Base-by-base conservation (phyloP, 2,797 vertebrate species). In the Sitta carolinensis region DNA sequence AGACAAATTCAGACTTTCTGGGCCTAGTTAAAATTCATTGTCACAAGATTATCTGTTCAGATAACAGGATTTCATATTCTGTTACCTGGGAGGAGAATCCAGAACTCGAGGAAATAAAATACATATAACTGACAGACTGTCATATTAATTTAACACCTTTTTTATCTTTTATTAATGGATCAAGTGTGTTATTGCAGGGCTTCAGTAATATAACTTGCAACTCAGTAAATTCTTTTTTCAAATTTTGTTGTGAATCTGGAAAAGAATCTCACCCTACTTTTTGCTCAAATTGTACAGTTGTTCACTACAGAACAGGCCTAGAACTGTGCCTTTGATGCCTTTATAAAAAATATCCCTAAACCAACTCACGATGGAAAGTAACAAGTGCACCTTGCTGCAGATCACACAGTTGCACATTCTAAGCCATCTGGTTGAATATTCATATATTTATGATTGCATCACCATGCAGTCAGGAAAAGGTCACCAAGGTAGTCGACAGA, bases 191-290 rank as follows among this genome's bases (percentile, higher is more conserved):
- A 58, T 23, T 91, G 12, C 15, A 68, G 15, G 11, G 11, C 5
- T 68, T 16, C 30, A 78, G 47, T 38, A 76, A 30, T 23, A 32
- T 32, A 69, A 51, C 20, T 36, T 45, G 13, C 8, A 87, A 52
- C 5, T 51, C 63, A n/a, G 19, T 69, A 79, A 83, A 80, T 34
- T 8, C 2, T 45, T 11, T 73, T 79, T 79, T 47, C 32, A 45
- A 59, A 36, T 40, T 36, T 84, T 32, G 7, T 64, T 58, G 9
- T 51, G 16, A 75, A 62, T 40, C 10, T 77, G 36, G 42, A 57
- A 76, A 69, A 45, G 9, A 36, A 26, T 1, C 0, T 2, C 34
- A 55, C 7, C 4, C 2, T 77, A 14, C 1, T 51, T 70, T 85
- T 86, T 84, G 13, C 32, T 64, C 50, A 58, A 54, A 14, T 32